Conservation (phyloP, 2,888 invertebrate genomes). For the Tinea pellionella region DNA sequence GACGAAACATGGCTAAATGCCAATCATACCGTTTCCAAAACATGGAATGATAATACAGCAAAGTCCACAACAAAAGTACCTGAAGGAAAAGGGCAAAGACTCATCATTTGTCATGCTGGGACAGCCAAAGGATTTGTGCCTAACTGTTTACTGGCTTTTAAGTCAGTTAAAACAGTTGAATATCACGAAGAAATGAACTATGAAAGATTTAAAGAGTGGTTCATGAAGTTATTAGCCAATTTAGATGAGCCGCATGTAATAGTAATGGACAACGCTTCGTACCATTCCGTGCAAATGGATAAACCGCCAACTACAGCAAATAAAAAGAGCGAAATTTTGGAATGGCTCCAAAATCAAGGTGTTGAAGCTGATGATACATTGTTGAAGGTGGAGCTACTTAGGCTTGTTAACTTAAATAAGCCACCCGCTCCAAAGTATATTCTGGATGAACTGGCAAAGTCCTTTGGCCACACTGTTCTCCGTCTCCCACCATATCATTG, state of each 20-base stretch:
- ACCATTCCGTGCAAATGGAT: conserved; percentile 14
- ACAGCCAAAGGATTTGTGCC: conserved; percentile 3
- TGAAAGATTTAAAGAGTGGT: conserved; percentile 7
- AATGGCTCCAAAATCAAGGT: conserved; percentile 16
- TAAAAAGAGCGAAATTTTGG: background rate
- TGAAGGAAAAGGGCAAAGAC: conserved; percentile 11
- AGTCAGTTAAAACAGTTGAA: background rate
- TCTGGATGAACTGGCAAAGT: conserved; percentile 18
- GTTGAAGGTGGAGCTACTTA: conserved; percentile 18
- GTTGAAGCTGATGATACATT: conserved; percentile 14
- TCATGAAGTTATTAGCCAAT: background rate
- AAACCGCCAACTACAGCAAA: conserved; percentile 2
- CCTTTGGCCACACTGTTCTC: conserved; percentile 18
- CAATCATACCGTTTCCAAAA: conserved; percentile 14
- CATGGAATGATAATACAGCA: conserved; percentile 6
- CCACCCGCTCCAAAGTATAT: conserved; percentile 16
- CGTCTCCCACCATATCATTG: conserved; percentile 20
- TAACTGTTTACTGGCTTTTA: conserved; percentile 7
- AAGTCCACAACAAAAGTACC: conserved; percentile 1
- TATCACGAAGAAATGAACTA: conserved; percentile 10
- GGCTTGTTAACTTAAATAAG: conserved; percentile 17
- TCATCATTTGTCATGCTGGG: conserved; percentile 7
- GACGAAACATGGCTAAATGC: conserved; percentile 20
- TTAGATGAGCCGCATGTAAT: conserved; percentile 1
- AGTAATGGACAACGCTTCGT: conserved; percentile 15